Evolutionary conservation across 2,797 vertebrate genomes (phyloP).

Genomic region (Diglossa cyanea): DNA sequence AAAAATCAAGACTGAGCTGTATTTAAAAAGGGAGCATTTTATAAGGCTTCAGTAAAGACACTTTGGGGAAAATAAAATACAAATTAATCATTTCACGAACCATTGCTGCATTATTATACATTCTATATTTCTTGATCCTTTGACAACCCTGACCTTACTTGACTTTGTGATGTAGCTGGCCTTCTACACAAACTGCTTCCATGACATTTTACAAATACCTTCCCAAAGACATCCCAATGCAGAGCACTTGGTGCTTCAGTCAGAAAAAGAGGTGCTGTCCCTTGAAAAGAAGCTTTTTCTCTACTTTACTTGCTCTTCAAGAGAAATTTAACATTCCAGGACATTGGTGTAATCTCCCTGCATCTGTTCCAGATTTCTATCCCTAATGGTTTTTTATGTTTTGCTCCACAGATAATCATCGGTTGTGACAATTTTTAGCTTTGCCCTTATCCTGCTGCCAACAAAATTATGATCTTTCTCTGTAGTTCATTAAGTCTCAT

Average conservation of each 20-base stretch:
- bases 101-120: constrained; percentile 56
- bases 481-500: constrained; percentile 19
- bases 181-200: neutral
- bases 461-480: neutral
- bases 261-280: neutral
- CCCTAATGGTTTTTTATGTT: neutral
- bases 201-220: neutral
- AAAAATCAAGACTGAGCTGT: neutral
- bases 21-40: constrained; percentile 31
- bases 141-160: constrained; percentile 46
- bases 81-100: constrained; percentile 59
- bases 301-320: neutral
- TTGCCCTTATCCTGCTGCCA: constrained; percentile 18
- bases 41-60: constrained; percentile 40
- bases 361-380: neutral
- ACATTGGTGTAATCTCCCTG: neutral
- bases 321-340: neutral
- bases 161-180: constrained; percentile 11
- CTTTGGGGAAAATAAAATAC: constrained; percentile 62
- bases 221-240: neutral
- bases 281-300: neutral
- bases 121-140: constrained; percentile 38
- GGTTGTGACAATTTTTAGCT: constrained; percentile 17
- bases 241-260: neutral
- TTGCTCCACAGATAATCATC: constrained; percentile 3